Conservation (phyloP, 1,140 invertebrate genomes). For the Lepeophtheirus salmonis region DNA sequence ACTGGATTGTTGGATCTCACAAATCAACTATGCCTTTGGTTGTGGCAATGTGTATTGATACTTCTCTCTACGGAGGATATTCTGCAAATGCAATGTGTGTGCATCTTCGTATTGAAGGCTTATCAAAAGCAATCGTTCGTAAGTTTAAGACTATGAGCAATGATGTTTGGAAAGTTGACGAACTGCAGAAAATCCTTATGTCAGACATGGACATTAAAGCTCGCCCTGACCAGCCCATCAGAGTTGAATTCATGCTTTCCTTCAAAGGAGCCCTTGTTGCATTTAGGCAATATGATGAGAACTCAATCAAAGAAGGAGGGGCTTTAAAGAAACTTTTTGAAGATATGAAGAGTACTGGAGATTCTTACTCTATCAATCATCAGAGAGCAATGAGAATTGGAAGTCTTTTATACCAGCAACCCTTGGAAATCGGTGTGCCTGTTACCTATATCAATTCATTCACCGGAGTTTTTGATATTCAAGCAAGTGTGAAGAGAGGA, state of each 20-base stretch:
- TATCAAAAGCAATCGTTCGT: conserved; percentile 3
- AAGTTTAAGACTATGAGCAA: conserved; percentile 4
- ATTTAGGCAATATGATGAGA: not conserved
- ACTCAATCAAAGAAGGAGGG: not conserved
- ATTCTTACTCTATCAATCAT: conserved; percentile 14
- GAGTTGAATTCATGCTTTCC: not conserved
- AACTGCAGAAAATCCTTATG: conserved; percentile 2
- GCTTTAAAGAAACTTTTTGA: not conserved
- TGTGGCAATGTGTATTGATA: not conserved
- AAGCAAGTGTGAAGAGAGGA: conserved; percentile 4
- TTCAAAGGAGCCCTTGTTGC: conserved; percentile 3
- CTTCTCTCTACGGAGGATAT: not conserved
- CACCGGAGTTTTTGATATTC: not conserved
- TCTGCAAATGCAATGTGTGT: not conserved
- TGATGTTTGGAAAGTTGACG: conserved; percentile 1
- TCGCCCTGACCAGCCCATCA: not conserved
- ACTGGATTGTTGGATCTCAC: not conserved
- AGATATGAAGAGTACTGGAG: not conserved
- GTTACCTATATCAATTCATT: not conserved
- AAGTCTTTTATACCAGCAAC: conserved; percentile 5
- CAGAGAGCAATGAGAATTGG: conserved; percentile 1
- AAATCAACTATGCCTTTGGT: not conserved
- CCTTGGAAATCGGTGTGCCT: conserved; percentile 2
- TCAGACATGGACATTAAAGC: conserved; percentile 1
- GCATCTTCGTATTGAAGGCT: conserved; percentile 5